Percentiles rank a stretch among this genome's conserved stretches.
Evolutionary conservation across 2,113 vertebrate genomes (phyloP).

Genomic region (Phaethornis superciliosus): DNA sequence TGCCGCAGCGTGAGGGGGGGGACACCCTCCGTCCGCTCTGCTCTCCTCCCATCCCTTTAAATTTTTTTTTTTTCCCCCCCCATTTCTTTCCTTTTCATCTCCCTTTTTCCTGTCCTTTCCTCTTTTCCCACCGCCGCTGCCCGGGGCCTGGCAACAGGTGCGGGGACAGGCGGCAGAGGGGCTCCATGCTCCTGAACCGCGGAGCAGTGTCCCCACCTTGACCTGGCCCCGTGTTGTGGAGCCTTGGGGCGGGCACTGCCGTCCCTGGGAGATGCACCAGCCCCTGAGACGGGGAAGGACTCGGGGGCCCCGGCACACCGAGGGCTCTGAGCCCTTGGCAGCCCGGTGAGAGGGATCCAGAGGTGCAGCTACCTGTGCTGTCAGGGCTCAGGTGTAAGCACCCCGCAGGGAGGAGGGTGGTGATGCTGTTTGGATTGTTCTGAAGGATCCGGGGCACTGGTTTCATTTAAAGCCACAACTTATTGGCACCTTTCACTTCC

Average conservation of each 20-base stretch:
- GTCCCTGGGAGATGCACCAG: background rate
- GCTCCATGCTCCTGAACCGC: constrained; percentile 16
- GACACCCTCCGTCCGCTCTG: no score
- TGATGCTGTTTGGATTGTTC: background rate
- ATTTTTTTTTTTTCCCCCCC: background rate
- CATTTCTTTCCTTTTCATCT: background rate
- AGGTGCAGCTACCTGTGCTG: background rate
- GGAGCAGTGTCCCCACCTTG: background rate
- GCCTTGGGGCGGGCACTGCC: background rate
- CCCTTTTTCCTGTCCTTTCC: background rate
- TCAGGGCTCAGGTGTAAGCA: background rate
- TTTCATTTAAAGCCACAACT: background rate
- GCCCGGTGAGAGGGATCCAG: background rate
- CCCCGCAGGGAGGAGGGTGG: background rate
- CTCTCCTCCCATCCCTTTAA: background rate
- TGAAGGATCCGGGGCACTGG: background rate
- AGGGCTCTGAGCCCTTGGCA: background rate
- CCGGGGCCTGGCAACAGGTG: constrained; percentile 17
- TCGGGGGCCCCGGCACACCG: no score
- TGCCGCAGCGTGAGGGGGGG: background rate
- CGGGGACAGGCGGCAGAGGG: background rate
- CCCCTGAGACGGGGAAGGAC: no score
- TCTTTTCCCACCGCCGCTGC: background rate
- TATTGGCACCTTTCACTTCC: background rate
- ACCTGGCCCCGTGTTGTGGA: rapidly evolving